Evolutionary conservation across 2,888 invertebrate genomes (phyloP).

Genomic region (Choristoneura rosaceana): DNA sequence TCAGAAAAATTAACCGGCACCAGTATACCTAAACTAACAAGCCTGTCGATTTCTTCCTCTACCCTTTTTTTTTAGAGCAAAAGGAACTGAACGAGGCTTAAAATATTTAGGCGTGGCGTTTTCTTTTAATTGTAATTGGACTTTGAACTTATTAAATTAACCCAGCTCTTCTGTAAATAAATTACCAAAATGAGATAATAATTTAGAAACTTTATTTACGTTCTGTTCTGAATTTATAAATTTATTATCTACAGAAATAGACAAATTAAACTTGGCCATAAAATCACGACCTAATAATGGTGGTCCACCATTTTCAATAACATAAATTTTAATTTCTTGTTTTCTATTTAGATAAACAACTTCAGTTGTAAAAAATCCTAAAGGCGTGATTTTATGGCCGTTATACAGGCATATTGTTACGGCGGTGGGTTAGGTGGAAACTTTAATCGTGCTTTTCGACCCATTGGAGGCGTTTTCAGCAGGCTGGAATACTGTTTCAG

Average conservation of each 20-base stretch:
- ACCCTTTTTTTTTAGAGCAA: constrained; percentile 45
- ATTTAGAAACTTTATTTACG: background rate
- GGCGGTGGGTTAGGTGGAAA: background rate
- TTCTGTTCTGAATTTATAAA: background rate
- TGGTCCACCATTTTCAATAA: constrained; percentile 18
- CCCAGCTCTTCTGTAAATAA: constrained; percentile 29
- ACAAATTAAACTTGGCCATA: no score
- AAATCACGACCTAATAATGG: constrained; percentile 20
- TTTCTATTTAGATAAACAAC: background rate
- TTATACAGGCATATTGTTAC: constrained; percentile 6
- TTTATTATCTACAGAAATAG: background rate
- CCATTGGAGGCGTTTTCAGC: no score
- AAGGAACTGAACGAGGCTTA: constrained; percentile 47
- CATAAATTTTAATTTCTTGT: constrained; percentile 12
- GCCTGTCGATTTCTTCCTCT: constrained; percentile 43
- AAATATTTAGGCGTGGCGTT: constrained; percentile 25
- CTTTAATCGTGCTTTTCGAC: background rate
- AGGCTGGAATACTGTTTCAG: no score
- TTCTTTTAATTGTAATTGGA: constrained; percentile 26
- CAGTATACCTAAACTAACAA: constrained; percentile 42
- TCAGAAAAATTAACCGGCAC: constrained; percentile 36
- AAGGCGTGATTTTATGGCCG: constrained; percentile 14
- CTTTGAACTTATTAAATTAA: constrained; percentile 12
- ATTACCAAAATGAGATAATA: constrained; percentile 1
- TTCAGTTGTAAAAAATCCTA: constrained; percentile 10